Base-by-base conservation (phyloP, 2,113 vertebrate genomes). In the Grammomys dolichurus region DNA sequence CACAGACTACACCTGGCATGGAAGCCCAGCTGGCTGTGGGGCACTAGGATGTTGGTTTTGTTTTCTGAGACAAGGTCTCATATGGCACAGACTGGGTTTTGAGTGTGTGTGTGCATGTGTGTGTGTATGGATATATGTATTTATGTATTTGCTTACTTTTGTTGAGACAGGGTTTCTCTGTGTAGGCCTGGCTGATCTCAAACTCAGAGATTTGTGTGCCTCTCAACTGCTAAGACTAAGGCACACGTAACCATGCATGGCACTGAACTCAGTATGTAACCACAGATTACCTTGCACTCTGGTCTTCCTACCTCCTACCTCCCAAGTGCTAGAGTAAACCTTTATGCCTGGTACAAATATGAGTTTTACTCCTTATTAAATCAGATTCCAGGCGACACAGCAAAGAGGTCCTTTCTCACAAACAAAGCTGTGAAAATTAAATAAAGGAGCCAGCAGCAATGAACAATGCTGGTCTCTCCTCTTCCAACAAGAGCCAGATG, bases 341-440 rank as follows among this genome's bases (percentile, higher is more conserved):
- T 72, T 67, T 51, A 72, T 10, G 33, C 33, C 22, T 26, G 13
- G 12, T 26, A 9, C 40, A 87, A 56, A 73, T 19, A 26, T 46
- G 78, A 46, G 28, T 63, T 60, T 88, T 43, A 93, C 40, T 46
- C 14, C 17, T 81, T 54, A 58, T 22, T 65, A 56, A 28, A 73
- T 58, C 33, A 76, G 86, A 56, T 31, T 56, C 48, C 54, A 56
- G 88, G 67, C 40, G 81, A 72, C 0, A 36, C 19, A 86, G 89
- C 16, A 36, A n/a, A 84, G 75, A 5, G n/a, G 70, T 86, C 73
- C 19, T 31, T 26, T 73, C 76, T 84, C 13, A 78, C 0, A 60
- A 93, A 93, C 65, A 63, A 48, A 73, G 54, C 43, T 81, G 69
- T 40, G 87, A 65, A 86, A 93, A 89, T 20, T 8, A 76, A 78